Evolutionary conservation across 2,797 vertebrate species (phyloP).

Genomic region (Peromyscus melanophrys): DNA sequence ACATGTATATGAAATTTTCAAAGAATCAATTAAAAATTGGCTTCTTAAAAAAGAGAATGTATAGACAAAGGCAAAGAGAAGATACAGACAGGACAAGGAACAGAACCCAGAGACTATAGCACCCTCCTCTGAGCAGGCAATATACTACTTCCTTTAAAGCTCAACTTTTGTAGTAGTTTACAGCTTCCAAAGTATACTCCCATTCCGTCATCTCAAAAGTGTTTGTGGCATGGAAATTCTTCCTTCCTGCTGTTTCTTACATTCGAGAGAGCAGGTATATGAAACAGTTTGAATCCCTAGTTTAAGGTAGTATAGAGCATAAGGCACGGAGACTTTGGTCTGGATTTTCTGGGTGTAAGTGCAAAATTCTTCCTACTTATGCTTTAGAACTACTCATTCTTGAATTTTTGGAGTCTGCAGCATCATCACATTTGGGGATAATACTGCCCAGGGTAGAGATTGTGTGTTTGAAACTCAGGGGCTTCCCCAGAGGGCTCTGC

Average conservation of each 20-base stretch:
- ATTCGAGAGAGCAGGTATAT: neutral
- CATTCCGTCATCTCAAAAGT: neutral
- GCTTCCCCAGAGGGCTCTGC: constrained; percentile 20
- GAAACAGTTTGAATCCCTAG: neutral
- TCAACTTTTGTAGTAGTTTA: neutral
- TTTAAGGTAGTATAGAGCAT: neutral
- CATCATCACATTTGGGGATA: neutral
- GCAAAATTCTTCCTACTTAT: neutral
- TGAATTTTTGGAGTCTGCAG: constrained; percentile 29
- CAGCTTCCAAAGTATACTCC: neutral
- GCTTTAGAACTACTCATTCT: neutral
- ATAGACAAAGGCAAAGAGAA: neutral
- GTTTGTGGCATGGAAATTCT: neutral
- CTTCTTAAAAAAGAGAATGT: neutral
- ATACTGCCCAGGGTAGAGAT: constrained; percentile 41
- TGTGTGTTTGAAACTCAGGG: neutral
- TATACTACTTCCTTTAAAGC: neutral
- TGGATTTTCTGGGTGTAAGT: neutral
- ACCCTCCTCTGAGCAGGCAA: neutral
- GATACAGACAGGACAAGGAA: fast-evolving
- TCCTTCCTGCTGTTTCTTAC: neutral
- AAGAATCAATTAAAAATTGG: neutral
- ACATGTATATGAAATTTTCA: neutral
- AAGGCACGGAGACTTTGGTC: neutral
- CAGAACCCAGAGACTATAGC: neutral